Percentiles rank a stretch among this genome's conserved stretches.
phyloP scores from a whole-genome alignment of 2,113 vertebrate genomes.

The cat (Felis catus) region DNA sequence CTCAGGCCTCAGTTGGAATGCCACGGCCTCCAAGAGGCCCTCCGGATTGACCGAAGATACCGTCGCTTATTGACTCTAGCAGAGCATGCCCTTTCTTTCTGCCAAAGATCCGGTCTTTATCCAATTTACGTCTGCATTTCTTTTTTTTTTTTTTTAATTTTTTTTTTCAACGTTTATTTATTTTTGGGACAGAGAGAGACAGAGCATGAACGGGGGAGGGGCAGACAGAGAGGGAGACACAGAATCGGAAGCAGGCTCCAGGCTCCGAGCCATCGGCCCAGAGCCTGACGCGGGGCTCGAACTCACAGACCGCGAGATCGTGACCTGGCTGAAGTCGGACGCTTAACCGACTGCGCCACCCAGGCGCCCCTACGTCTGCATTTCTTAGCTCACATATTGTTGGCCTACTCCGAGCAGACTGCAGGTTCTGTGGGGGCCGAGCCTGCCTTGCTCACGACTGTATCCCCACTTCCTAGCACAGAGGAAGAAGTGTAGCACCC shows the following conservation, averaged over 20 bases:
- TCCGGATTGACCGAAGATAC: background rate
- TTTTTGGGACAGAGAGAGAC: too few species aligned
- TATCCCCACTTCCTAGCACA: background rate
- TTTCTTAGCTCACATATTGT: background rate
- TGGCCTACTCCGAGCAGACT: background rate
- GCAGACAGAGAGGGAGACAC: too few species aligned
- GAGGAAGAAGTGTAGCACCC: background rate
- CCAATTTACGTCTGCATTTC: background rate
- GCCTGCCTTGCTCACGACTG: background rate
- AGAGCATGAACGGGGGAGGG: too few species aligned
- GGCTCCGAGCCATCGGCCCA: too few species aligned
- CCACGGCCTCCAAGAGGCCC: background rate
- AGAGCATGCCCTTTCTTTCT: background rate
- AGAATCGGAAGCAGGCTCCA: too few species aligned
- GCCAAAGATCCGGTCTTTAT: background rate
- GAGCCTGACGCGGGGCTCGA: too few species aligned
- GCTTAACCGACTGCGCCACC: too few species aligned
- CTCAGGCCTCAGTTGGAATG: background rate
- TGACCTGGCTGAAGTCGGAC: too few species aligned
- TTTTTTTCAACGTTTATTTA: too few species aligned
- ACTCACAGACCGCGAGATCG: too few species aligned
- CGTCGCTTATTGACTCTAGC: background rate
- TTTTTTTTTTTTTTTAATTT: background rate
- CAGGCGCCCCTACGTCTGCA: background rate
- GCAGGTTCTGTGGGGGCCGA: fast-evolving